A percentile compares a stretch with the other conserved stretches of the same genome.
These are phyloP conservation scores for Germaria angustata DNA, from an alignment of 2,888 invertebrate species.

Conservation along the genomic window DNA sequence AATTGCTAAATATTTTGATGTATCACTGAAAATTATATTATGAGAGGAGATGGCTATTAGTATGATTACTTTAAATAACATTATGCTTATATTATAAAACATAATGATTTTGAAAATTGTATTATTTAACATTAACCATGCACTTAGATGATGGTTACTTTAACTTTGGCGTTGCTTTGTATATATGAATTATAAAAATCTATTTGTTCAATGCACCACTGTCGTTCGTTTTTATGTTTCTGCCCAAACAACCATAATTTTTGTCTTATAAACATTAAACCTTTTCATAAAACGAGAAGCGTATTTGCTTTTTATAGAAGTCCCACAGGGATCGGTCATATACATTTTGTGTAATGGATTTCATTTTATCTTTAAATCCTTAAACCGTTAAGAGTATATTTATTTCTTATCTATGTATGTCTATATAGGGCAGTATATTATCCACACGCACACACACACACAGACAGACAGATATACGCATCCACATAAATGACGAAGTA, in stretches of 20 bases:
- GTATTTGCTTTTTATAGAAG: background rate
- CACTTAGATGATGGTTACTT: too few relatives aligned
- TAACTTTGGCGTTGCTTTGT: too few relatives aligned
- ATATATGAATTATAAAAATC: too few relatives aligned
- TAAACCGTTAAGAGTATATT: background rate
- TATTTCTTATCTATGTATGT: conserved; percentile 8
- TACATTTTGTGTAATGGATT: conserved; percentile 5
- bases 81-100: too few relatives aligned
- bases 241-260: background rate
- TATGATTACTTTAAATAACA: too few relatives aligned
- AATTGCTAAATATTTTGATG: too few relatives aligned
- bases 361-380: background rate
- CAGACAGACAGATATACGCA: background rate
- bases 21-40: too few relatives aligned
- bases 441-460: background rate
- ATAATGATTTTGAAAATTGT: too few relatives aligned
- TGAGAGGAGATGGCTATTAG: too few relatives aligned
- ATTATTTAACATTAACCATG: too few relatives aligned
- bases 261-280: background rate
- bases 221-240: background rate
- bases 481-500: conserved; percentile 51
- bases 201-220: too few relatives aligned
- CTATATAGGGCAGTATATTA: background rate
- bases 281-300: background rate
- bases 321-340: background rate